Evolutionary conservation across 2,888 invertebrate genomes (phyloP).

Genomic region (Hanleya hanleyi): DNA sequence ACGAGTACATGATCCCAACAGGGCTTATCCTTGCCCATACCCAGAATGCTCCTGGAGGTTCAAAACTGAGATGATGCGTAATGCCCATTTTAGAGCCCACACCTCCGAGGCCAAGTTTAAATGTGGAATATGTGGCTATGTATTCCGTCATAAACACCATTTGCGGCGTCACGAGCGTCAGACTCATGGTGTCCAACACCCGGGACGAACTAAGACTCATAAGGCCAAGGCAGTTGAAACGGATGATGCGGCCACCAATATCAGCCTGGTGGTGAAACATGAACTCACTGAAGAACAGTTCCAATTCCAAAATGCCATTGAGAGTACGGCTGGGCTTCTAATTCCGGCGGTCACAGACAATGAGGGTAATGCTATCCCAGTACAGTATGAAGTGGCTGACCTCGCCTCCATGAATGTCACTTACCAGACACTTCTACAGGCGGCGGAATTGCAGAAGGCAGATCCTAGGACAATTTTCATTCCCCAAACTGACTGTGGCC

Average conservation of each 20-base stretch:
- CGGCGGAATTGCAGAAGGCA: neutral
- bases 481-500: neutral
- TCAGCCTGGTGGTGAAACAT: constrained; percentile 3
- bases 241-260: constrained; percentile 2
- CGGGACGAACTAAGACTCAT: constrained; percentile 6
- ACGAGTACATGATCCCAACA: constrained; percentile 63
- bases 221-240: constrained; percentile 10
- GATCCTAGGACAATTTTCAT: neutral
- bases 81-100: constrained; percentile 63
- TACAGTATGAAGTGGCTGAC: constrained; percentile 57
- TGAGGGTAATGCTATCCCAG: constrained; percentile 44
- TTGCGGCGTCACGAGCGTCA: constrained; percentile 62
- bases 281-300: constrained; percentile 24
- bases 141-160: constrained; percentile 69
- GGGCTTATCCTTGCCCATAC: constrained; percentile 64
- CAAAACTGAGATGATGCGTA: constrained; percentile 63
- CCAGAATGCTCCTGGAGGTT: constrained; percentile 70
- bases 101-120: constrained; percentile 60
- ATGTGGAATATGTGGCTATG: constrained; percentile 62
- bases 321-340: constrained; percentile 48
- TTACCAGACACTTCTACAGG: constrained; percentile 46
- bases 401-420: constrained; percentile 48
- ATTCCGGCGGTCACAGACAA: constrained; percentile 47
- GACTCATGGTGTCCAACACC: constrained; percentile 54
- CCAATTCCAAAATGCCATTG: constrained; percentile 46